Percentiles rank a stretch among this genome's conserved stretches.
These are phyloP conservation scores for Matsumyia berberina DNA, from an alignment of 2,888 invertebrate species.

Conservation along the genomic window DNA sequence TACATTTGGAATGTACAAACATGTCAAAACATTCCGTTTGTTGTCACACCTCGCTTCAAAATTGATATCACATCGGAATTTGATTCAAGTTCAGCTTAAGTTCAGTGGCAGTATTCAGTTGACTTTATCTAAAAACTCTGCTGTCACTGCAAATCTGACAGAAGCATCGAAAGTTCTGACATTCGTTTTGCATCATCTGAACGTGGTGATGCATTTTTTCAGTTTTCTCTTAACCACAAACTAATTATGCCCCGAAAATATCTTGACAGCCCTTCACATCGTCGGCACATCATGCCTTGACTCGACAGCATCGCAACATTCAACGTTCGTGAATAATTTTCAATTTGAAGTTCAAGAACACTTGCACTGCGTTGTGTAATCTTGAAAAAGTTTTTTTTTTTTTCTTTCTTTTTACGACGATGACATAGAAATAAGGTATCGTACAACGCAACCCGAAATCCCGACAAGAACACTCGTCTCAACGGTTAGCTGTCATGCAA, in stretches of 20 bases:
- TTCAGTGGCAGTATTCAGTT: too few relatives aligned
- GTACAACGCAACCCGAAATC: constrained; percentile 9
- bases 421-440: constrained; percentile 5
- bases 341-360: constrained; percentile 12
- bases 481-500: constrained; percentile 16
- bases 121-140: too few relatives aligned
- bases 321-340: neutral
- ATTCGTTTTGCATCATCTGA: too few relatives aligned
- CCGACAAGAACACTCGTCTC: neutral
- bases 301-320: constrained; percentile 1
- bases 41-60: too few relatives aligned
- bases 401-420: neutral
- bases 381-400: neutral
- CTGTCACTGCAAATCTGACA: too few relatives aligned
- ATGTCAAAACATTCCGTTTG: too few relatives aligned
- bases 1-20: too few relatives aligned
- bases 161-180: too few relatives aligned
- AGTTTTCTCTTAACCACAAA: too few relatives aligned
- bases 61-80: too few relatives aligned
- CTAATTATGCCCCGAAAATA: neutral
- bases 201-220: too few relatives aligned
- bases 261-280: constrained; percentile 1
- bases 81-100: too few relatives aligned
- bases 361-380: neutral
- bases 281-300: neutral